Conservation (phyloP, 2,888 invertebrate species). For the Lepas anatifera region DNA sequence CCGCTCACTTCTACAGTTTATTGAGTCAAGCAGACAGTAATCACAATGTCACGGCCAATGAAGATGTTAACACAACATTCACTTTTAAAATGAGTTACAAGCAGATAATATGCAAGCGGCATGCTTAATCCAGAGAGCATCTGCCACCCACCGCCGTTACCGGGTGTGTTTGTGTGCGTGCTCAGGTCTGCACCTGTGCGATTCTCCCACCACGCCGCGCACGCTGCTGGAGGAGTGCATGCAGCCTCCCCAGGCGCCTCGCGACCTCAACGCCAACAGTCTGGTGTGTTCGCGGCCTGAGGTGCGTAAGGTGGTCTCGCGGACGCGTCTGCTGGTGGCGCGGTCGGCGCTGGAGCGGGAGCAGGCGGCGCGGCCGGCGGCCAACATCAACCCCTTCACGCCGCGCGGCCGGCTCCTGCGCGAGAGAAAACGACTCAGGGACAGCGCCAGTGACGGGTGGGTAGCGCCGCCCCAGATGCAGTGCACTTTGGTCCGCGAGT, state of each 20-base stretch:
- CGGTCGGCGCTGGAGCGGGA: slow-evolving; percentile 2
- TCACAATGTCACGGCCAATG: no score
- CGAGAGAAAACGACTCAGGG: slow-evolving; percentile 19
- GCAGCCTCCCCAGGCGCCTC: background rate
- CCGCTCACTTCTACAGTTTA: no score
- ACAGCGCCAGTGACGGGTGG: background rate
- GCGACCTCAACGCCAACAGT: background rate
- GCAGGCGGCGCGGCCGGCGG: slow-evolving; percentile 15
- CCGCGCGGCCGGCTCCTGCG: slow-evolving; percentile 21
- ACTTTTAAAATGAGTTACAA: no score
- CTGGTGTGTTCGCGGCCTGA: slow-evolving; percentile 14
- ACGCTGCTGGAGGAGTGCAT: slow-evolving; percentile 23
- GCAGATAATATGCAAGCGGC: no score
- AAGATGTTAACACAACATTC: no score
- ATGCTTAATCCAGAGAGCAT: no score
- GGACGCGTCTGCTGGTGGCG: background rate
- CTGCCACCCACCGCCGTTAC: no score
- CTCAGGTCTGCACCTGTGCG: slow-evolving; percentile 22
- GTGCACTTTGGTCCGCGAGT: no score
- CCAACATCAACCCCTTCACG: slow-evolving; percentile 25
- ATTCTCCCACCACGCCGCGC: slow-evolving; percentile 24
- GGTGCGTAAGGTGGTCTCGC: slow-evolving; percentile 8
- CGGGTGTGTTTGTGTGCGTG: no score
- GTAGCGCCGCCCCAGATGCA: no score
- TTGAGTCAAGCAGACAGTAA: no score